Evolutionary conservation across 2,797 vertebrate genomes (phyloP).

Genomic region (Ctenopoma kingsleyae): DNA sequence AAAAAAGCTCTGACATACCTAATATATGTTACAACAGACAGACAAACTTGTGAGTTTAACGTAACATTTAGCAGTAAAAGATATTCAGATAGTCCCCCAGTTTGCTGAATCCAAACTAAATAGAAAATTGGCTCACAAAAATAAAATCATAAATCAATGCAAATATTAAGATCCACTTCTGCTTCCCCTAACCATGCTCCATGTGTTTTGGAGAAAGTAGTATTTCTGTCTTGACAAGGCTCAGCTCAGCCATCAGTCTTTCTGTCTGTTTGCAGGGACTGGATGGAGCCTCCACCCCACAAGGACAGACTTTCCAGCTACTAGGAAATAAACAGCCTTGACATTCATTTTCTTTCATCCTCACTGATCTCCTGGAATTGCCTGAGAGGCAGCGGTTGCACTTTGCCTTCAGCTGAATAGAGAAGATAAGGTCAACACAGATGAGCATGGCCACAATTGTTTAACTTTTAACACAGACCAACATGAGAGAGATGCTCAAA

Average conservation of each 20-base stretch:
- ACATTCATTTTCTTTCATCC: conserved; percentile 52
- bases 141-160: neutral
- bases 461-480: conserved; percentile 21
- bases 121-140: neutral
- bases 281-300: conserved; percentile 18
- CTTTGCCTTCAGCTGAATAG: conserved; percentile 40
- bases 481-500: conserved; percentile 12
- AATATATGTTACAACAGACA: no score
- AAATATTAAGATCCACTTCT: neutral
- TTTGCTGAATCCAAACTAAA: no score
- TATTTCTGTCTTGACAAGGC: conserved; percentile 36
- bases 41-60: no score
- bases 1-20: no score
- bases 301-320: conserved; percentile 33
- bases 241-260: conserved; percentile 9
- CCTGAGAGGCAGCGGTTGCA: conserved; percentile 24
- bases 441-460: conserved; percentile 13
- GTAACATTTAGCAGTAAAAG: no score
- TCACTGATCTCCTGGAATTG: conserved; percentile 44
- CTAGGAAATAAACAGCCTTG: conserved; percentile 51
- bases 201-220: conserved; percentile 20
- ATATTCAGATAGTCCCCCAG: no score
- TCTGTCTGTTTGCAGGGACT: conserved; percentile 9
- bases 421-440: conserved; percentile 55
- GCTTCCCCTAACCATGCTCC: neutral